A percentile compares a stretch with the other conserved stretches of the same genome.
Conservation (phyloP, 2,888 invertebrate species). For the Choreutis nemorana region DNA sequence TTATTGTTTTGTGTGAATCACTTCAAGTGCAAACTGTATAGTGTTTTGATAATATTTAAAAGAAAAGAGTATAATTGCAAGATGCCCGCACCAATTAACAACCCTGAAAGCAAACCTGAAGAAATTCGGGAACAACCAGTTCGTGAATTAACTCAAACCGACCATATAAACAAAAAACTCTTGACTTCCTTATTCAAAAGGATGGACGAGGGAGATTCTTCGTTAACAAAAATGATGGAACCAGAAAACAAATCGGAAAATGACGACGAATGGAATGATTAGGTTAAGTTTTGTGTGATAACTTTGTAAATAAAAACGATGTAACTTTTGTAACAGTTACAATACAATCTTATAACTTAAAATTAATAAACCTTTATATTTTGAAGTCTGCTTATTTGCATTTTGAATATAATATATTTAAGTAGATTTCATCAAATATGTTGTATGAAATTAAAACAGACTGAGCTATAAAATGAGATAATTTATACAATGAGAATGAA, state of each 20-base stretch:
- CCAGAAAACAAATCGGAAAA: conserved; percentile 32
- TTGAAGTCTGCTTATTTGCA: too few relatives aligned
- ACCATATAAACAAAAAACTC: conserved; percentile 72
- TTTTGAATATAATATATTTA: too few relatives aligned
- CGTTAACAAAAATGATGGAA: conserved; percentile 31
- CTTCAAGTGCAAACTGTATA: not conserved
- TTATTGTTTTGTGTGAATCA: too few relatives aligned
- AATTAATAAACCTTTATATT: too few relatives aligned
- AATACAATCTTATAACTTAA: too few relatives aligned
- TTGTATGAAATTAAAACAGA: too few relatives aligned
- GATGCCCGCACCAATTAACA: conserved; percentile 48
- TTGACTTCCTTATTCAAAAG: conserved; percentile 68
- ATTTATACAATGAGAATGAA: too few relatives aligned
- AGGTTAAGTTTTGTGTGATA: too few relatives aligned
- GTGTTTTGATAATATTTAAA: not conserved
- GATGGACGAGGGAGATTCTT: conserved; percentile 57
- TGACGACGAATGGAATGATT: conserved; percentile 47
- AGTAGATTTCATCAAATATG: too few relatives aligned
- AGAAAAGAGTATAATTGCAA: conserved; percentile 9
- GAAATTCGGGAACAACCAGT: conserved; percentile 29
- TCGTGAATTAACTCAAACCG: conserved; percentile 69
- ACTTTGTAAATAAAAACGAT: too few relatives aligned
- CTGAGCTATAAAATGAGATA: too few relatives aligned
- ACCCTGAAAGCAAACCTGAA: conserved; percentile 20
- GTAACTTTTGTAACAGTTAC: too few relatives aligned